phyloP scores from a whole-genome alignment of 2,888 invertebrate genomes.

The Scrobipalpa atriplicella region DNA sequence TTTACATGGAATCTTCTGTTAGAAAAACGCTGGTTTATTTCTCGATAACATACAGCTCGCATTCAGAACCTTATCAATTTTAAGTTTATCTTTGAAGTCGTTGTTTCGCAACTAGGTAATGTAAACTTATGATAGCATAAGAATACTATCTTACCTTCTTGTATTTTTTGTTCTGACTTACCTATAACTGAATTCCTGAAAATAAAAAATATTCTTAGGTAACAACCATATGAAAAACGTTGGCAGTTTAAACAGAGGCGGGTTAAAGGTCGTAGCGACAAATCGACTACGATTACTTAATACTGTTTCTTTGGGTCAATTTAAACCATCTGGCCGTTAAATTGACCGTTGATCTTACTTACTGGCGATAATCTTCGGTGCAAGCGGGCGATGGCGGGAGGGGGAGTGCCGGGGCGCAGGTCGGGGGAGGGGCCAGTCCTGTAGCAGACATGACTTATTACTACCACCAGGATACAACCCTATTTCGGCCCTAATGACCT shows the following conservation, averaged over 20 bases:
- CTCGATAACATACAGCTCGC: conserved; percentile 43
- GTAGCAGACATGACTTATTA: conserved; percentile 81
- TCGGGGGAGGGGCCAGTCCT: conserved; percentile 59
- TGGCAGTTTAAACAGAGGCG: background rate
- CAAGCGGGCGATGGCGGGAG: conserved; percentile 66
- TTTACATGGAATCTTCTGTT: conserved; percentile 67
- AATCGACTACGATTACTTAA: conserved; percentile 51
- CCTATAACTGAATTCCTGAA: too few relatives aligned
- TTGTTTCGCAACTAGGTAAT: background rate
- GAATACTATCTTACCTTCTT: background rate
- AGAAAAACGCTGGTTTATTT: conserved; percentile 40
- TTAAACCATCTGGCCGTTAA: conserved; percentile 68
- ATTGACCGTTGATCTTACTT: conserved; percentile 78
- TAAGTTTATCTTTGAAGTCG: background rate
- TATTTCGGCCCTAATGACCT: conserved; percentile 80
- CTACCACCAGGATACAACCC: conserved; percentile 80
- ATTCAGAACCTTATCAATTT: conserved; percentile 5
- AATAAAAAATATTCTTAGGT: too few relatives aligned
- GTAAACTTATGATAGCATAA: too few relatives aligned
- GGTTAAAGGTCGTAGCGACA: conserved; percentile 27
- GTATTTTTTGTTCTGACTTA: background rate
- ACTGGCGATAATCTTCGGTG: conserved; percentile 70
- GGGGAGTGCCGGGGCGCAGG: conserved; percentile 46
- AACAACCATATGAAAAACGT: too few relatives aligned
- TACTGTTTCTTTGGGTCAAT: conserved; percentile 63